Base-by-base conservation (phyloP, 2,113 vertebrate species). In the human (Homo sapiens) region DNA sequence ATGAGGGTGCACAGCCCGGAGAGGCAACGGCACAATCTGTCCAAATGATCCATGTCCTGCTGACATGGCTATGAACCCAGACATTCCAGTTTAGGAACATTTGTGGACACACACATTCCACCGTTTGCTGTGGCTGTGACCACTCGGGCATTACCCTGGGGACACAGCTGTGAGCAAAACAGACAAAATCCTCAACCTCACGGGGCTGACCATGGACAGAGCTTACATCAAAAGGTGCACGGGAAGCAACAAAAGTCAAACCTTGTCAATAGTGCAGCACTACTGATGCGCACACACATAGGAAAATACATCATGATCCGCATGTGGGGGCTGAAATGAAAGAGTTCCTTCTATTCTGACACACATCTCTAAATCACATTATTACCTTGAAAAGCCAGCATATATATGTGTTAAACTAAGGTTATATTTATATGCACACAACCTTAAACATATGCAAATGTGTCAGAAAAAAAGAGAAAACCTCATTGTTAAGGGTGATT, bases 41-140 rank as follows among this genome's bases (percentile, higher is more conserved):
- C 57, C 10, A 6, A 18, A 50, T 16, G 1, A 27, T 25, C 23
- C 55, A 11, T 2, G 6, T 14, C 6, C 38, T 13, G 38, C 11
- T 0, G 16, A 0, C 2, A 6, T 16, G 61, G 61, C 61, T 6
- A 1, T 50, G 0, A 17, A 48, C 52, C 40, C 14, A 1, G 14
- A 23, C 30, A 57, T 61, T 78, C 59, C 2, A 2, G 14, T 13
- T 13, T 4, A 14, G 40, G 43, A 50, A 6, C 23, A 38, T 50
- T 3, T 12, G 20, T 1, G 25, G 17, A 10, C 32, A 9, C 3
- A 17, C 14, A 2, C 48, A 3, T 3, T 48, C 32, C 18, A 22
- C 18, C 14, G 32, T 23, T 11, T 22, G 8, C 59, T 2, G 40
- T 0, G 17, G 32, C 82, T 20, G 27, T 18, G 30, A 22, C 3